phyloP scores from a whole-genome alignment of 2,888 invertebrate genomes.

The Lobophora halterata region DNA sequence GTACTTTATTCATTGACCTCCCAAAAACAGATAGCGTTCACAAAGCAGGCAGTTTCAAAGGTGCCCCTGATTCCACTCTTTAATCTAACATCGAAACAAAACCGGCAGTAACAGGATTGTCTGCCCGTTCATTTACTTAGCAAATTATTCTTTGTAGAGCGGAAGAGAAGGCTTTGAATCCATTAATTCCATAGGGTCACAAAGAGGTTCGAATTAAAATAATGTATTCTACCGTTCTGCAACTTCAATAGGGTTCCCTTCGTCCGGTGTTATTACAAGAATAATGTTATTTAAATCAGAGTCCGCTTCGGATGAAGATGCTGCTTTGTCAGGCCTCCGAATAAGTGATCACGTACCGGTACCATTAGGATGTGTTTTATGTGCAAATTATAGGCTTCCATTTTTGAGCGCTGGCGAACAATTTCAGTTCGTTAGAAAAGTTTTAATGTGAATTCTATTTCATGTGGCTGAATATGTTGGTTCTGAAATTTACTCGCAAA shows the following conservation, averaged over 20 bases:
- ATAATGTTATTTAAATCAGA: slow-evolving; percentile 77
- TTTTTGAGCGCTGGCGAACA: slow-evolving; percentile 73
- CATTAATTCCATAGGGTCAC: slow-evolving; percentile 79
- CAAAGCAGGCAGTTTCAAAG: slow-evolving; percentile 66
- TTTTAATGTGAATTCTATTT: slow-evolving; percentile 38
- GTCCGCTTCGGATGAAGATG: slow-evolving; percentile 77
- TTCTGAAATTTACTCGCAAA: slow-evolving; percentile 9
- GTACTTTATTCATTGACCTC: slow-evolving; percentile 73
- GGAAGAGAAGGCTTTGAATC: slow-evolving; percentile 79
- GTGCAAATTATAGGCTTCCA: slow-evolving; percentile 78
- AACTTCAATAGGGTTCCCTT: slow-evolving; percentile 75
- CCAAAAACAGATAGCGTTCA: slow-evolving; percentile 69
- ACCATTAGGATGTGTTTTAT: slow-evolving; percentile 79
- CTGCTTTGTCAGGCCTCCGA: slow-evolving; percentile 68
- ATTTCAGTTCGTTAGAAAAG: slow-evolving; percentile 73
- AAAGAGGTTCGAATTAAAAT: slow-evolving; percentile 80
- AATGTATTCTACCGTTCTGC: slow-evolving; percentile 73
- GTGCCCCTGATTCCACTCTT: slow-evolving; percentile 70
- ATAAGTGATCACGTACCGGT: slow-evolving; percentile 77
- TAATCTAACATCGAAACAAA: slow-evolving; percentile 78
- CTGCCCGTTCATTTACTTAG: slow-evolving; percentile 79
- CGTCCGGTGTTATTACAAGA: slow-evolving; percentile 79
- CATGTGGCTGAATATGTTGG: slow-evolving; percentile 5
- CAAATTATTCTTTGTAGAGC: slow-evolving; percentile 80
- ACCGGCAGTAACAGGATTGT: slow-evolving; percentile 76